A percentile compares a stretch with the other conserved stretches of the same genome.
phyloP scores from a whole-genome alignment of 2,113 vertebrate species.

The Phyllostomus discolor region DNA sequence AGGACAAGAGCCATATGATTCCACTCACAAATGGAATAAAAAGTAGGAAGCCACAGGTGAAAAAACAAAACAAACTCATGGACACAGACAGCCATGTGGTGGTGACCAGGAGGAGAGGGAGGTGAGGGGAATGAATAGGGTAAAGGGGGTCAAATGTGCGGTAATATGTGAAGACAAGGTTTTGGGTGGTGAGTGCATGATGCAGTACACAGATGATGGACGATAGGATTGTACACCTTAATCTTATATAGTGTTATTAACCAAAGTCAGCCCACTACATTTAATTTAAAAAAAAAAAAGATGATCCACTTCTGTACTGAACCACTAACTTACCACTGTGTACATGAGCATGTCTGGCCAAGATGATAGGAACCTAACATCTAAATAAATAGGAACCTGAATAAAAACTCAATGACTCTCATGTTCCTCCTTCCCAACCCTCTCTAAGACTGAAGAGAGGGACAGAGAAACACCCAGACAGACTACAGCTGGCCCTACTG shows the following conservation, averaged over 20 bases:
- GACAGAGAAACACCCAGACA: background rate
- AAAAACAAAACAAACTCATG: too few species aligned
- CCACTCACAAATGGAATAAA: too few species aligned
- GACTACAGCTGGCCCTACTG: accelerated
- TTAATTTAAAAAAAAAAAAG: background rate
- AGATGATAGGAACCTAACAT: too few species aligned
- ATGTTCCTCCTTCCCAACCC: background rate
- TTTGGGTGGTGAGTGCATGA: background rate
- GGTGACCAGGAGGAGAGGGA: too few species aligned
- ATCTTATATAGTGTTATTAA: too few species aligned
- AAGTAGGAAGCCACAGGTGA: too few species aligned
- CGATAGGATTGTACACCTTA: background rate
- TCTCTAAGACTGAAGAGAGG: background rate
- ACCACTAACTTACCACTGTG: background rate
- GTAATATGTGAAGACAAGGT: background rate
- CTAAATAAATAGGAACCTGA: background rate
- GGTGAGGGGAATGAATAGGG: background rate
- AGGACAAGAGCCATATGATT: too few species aligned
- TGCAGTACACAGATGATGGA: background rate
- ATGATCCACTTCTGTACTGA: too few species aligned
- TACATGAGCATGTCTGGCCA: background rate
- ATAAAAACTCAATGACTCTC: background rate
- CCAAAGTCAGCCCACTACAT: background rate
- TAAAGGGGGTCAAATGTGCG: too few species aligned
- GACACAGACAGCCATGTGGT: too few species aligned